phyloP scores from a whole-genome alignment of 64 coral and sea anemone species.

The Montipora capricornis region DNA sequence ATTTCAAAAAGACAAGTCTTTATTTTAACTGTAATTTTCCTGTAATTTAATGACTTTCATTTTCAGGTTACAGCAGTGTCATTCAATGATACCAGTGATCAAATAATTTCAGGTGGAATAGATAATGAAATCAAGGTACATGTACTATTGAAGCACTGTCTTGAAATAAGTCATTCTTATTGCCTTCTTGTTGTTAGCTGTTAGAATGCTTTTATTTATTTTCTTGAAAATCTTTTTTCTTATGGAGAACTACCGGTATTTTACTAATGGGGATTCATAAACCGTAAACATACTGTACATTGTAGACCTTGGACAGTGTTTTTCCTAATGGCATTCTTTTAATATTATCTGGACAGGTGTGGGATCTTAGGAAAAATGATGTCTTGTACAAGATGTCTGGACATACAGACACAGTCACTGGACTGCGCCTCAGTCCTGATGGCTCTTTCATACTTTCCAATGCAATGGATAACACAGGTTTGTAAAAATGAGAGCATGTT shows the following conservation, averaged over 20 bases:
- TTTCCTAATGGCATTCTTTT: neutral
- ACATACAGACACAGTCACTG: conserved; percentile 94
- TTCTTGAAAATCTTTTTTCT: no score
- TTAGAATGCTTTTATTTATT: no score
- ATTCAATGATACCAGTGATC: conserved; percentile 97
- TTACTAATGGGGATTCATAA: no score
- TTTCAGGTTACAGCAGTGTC: conserved; percentile 88
- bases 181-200: no score
- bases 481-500: neutral
- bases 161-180: no score
- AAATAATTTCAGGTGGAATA: conserved; percentile 97
- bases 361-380: conserved; percentile 99
- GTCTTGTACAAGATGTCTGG: conserved; percentile 97
- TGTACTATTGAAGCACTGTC: no score
- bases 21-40: no score
- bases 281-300: no score
- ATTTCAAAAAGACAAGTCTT: no score
- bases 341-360: conserved; percentile 59
- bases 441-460: conserved; percentile 97
- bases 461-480: conserved; percentile 99
- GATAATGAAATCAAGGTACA: conserved; percentile 94
- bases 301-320: no score
- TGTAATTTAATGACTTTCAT: neutral
- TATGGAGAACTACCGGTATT: no score
- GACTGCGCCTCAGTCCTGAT: conserved; percentile 93